Evolutionary conservation across 2,797 vertebrate genomes (phyloP).

Genomic region (Aviceda leuphotes): DNA sequence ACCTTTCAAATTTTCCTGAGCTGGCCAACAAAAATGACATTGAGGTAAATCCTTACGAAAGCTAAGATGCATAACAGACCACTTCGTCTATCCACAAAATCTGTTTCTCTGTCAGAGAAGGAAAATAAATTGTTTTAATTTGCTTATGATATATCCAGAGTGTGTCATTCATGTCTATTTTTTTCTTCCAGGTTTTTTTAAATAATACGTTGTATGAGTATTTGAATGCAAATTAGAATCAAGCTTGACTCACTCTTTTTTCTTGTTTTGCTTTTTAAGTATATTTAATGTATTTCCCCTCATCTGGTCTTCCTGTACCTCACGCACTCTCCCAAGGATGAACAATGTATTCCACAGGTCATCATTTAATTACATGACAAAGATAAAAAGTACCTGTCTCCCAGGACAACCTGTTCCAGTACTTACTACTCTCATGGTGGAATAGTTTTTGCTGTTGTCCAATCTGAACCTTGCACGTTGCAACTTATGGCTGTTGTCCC

Average conservation of each 20-base stretch:
- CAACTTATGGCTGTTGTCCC: background rate
- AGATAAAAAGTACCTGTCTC: background rate
- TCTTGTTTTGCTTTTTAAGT: background rate
- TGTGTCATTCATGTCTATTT: background rate
- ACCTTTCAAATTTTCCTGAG: background rate
- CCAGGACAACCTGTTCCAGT: background rate
- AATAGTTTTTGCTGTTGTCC: background rate
- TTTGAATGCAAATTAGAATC: background rate
- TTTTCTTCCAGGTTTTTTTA: background rate
- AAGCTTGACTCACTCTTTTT: background rate
- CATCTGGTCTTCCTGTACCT: background rate
- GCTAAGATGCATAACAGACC: background rate
- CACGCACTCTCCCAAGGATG: background rate
- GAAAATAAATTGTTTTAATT: background rate
- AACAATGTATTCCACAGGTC: background rate
- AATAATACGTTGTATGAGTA: background rate
- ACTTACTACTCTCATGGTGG: background rate
- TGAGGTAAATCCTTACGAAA: background rate
- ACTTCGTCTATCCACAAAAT: background rate
- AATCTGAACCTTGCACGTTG: background rate
- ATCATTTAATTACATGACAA: background rate
- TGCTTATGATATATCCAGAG: background rate
- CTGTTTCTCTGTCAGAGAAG: background rate
- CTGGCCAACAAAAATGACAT: background rate
- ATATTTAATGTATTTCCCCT: background rate